Base-by-base conservation (phyloP, 2,113 vertebrate species). In the Hystrix brachyura region DNA sequence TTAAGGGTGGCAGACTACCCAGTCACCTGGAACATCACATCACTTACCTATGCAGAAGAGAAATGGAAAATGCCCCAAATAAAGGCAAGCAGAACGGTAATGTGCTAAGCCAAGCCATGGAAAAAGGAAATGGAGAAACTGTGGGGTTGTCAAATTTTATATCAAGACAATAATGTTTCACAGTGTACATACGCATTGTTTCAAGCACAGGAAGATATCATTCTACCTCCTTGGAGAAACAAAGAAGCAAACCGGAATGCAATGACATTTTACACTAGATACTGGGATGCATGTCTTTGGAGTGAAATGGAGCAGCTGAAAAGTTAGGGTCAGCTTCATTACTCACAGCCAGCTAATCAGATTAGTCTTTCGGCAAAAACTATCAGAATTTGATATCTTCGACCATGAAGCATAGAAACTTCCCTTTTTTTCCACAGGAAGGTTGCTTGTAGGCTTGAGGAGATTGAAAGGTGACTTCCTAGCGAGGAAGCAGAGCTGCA, bases 1-100 rank as follows among this genome's bases (percentile, higher is more conserved):
- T 97, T 98, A 96, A 97, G 98, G 97, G 98, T 94, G 84, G 88
- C 94, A 98, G 98, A 96, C 65, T 94, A 81, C 53, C 76, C 59
- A 85, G n/a, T 98, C 85, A 94, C 85, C 94, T 84, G 97, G 95
- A 98, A 97, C 71, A 94, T 23, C 96, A 96, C 21, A 97, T 98
- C 97, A 97, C 74, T 97, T 95, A 97, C 91, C 88, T 97, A 67
- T 94, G 88, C 87, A 95, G 51, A 92, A 94, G 94, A 94, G 87
- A 96, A 97, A 94, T 97, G 91, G 87, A 92, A 96, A 98, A 90
- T 59, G 59, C 62, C 60, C 93, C 21, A 48, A 90, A 91, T 96
- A 98, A 97, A 97, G 55, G 82, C 94, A 98, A 65, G 25, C 59
- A 87, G 90, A 85, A 96, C 4, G 1, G 62, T 94, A 94, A 94